Evolutionary conservation across 2,797 vertebrate species (phyloP).

Genomic region (Phoeniculus purpureus): DNA sequence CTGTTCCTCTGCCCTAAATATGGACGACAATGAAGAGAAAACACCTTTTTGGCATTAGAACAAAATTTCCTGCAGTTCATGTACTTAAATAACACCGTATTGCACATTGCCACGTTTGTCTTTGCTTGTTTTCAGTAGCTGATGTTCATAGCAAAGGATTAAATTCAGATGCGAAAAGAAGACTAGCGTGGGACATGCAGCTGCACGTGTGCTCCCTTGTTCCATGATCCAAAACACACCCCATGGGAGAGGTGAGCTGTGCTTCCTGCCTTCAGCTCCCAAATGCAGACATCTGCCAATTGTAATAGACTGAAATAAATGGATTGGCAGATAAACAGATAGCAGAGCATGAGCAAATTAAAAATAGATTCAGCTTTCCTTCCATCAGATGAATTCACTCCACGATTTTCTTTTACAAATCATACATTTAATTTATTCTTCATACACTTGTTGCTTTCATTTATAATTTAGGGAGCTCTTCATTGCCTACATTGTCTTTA

Average conservation of each 20-base stretch:
- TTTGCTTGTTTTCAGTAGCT: slow-evolving; percentile 17
- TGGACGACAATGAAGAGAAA: slow-evolving; percentile 39
- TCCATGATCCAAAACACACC: background rate
- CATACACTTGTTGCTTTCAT: background rate
- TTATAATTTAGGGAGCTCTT: background rate
- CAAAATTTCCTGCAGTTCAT: background rate
- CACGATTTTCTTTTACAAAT: background rate
- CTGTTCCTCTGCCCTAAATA: slow-evolving; percentile 91
- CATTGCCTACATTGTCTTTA: background rate
- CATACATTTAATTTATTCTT: background rate
- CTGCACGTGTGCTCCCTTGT: background rate
- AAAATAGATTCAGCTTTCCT: background rate
- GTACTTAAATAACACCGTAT: background rate
- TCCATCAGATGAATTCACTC: background rate
- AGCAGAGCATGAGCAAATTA: background rate
- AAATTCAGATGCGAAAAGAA: background rate
- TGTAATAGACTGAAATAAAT: background rate
- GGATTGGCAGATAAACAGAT: background rate
- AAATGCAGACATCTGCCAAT: background rate
- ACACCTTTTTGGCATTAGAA: slow-evolving; percentile 10
- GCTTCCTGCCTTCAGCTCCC: background rate
- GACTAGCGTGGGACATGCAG: background rate
- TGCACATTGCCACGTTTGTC: background rate
- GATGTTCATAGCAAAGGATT: background rate
- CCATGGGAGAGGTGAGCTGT: background rate